Percentiles rank a stretch among this genome's conserved stretches.
Conservation (phyloP, 1,140 invertebrate species). For the Drosophila carrolli region DNA sequence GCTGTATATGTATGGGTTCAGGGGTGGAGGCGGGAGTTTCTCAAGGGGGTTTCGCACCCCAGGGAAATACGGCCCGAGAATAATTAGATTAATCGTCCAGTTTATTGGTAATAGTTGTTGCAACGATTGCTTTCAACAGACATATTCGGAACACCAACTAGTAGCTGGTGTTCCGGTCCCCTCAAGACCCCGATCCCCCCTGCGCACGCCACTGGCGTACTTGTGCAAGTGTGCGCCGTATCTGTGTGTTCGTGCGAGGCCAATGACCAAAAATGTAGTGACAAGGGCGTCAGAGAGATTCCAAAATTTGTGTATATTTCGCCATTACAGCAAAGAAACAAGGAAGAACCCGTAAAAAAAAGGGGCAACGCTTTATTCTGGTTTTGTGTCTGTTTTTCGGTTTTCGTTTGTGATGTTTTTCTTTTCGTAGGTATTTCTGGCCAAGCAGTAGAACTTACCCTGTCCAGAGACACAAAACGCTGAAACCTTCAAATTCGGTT, state of each 20-base stretch:
- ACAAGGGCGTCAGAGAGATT: slow-evolving; percentile 69
- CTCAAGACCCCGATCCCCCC: neutral
- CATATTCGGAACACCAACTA: neutral
- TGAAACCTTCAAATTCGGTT: slow-evolving; percentile 81
- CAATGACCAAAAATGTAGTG: slow-evolving; percentile 66
- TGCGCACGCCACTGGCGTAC: neutral
- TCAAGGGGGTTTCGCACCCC: neutral
- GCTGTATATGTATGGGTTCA: neutral
- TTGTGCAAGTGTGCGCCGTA: slow-evolving; percentile 5
- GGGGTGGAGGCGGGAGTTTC: neutral
- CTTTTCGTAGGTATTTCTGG: slow-evolving; percentile 7
- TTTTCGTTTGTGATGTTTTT: neutral
- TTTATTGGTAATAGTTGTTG: neutral
- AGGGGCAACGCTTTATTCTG: slow-evolving; percentile 29
- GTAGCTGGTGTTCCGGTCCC: neutral
- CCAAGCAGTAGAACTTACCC: slow-evolving; percentile 28
- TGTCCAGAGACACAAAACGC: slow-evolving; percentile 33
- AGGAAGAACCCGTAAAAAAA: slow-evolving; percentile 22
- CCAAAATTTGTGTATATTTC: slow-evolving; percentile 42
- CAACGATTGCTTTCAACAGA: neutral
- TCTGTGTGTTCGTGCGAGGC: slow-evolving; percentile 37
- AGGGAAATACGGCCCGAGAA: neutral
- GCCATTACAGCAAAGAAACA: slow-evolving; percentile 30
- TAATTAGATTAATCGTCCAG: slow-evolving; percentile 4
- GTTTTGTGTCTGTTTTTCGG: slow-evolving; percentile 11